A percentile compares a stretch with the other conserved stretches of the same genome.
phyloP scores from a whole-genome alignment of 1,140 invertebrate species.

The Penaeus indicus region DNA sequence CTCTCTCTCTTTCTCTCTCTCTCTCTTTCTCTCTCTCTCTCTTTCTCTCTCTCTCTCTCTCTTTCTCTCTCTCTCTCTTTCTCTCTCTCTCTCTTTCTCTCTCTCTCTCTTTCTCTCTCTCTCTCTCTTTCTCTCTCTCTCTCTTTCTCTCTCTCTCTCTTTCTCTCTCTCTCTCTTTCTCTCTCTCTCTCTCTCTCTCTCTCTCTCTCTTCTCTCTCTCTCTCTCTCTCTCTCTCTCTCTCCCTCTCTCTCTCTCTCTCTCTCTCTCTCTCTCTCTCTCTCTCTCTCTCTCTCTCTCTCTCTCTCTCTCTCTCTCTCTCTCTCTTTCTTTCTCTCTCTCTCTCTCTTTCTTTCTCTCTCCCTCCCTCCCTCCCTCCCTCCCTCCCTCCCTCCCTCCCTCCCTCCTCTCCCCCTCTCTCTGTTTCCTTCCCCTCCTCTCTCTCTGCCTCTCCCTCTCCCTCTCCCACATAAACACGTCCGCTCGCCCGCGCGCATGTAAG shows the following conservation, averaged over 20 bases:
- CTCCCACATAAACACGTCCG: conserved; percentile 1
- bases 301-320: neutral
- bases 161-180: neutral
- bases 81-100: neutral
- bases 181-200: neutral
- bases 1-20: neutral
- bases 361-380: neutral
- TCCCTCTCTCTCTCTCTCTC: neutral
- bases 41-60: neutral
- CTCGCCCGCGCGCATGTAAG: too few species aligned
- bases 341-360: neutral
- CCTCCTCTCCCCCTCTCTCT: too few species aligned
- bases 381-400: too few species aligned
- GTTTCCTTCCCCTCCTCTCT: too few species aligned
- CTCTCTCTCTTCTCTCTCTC: neutral
- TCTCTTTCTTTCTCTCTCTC: neutral
- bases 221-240: neutral
- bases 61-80: neutral
- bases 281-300: conserved; percentile 1
- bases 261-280: neutral
- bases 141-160: too few species aligned
- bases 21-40: neutral
- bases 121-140: too few species aligned
- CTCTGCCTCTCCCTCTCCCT: neutral
- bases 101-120: neutral